Evolutionary conservation across 2,797 vertebrate genomes (phyloP).

Genomic region (Smutsia temminckii): DNA sequence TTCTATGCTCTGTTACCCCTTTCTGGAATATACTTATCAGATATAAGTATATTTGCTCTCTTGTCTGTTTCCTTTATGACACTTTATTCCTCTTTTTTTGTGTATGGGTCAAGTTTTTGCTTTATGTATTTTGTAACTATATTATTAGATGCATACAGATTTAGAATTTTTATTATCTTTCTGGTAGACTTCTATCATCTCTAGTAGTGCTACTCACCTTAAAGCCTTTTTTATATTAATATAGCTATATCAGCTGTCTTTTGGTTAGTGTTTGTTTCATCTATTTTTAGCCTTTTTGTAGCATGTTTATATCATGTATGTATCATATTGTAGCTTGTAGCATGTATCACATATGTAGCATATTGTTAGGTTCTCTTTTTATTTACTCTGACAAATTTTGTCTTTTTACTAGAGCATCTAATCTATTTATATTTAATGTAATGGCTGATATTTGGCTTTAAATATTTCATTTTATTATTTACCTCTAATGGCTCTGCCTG

Average conservation of each 20-base stretch:
- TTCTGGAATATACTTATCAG: neutral
- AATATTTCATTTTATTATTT: constrained; percentile 26
- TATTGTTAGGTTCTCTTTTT: neutral
- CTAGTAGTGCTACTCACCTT: neutral
- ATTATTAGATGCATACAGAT: neutral
- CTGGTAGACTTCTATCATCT: neutral
- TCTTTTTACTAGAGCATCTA: neutral
- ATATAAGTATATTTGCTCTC: neutral
- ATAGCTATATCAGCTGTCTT: neutral
- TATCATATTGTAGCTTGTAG: neutral
- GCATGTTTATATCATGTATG: neutral
- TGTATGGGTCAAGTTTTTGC: neutral
- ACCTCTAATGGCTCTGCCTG: neutral
- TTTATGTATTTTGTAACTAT: neutral
- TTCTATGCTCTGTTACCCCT: neutral
- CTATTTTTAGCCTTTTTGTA: constrained; percentile 30
- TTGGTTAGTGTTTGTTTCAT: constrained; percentile 28
- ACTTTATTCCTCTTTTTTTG: constrained; percentile 8
- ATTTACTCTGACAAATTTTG: neutral
- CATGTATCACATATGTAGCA: neutral
- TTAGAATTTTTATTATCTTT: neutral
- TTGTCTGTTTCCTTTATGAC: neutral
- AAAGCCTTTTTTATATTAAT: constrained; percentile 34
- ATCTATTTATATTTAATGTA: neutral
- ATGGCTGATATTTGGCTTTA: neutral